Conservation (phyloP, 2,113 vertebrate genomes). For the Sphaerodactylus townsendi region DNA sequence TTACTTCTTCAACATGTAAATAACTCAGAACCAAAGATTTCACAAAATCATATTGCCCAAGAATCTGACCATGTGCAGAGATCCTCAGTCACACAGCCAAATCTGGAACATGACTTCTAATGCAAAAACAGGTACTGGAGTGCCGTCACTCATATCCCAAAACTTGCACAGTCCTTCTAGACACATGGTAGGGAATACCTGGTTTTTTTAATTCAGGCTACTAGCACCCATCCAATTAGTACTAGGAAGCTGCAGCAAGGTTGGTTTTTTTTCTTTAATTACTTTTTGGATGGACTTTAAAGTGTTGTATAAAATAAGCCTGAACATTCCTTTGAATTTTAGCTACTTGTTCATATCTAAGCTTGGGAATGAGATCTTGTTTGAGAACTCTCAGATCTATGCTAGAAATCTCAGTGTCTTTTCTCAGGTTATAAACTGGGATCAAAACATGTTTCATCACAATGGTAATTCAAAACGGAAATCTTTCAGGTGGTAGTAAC, state of each 20-base stretch:
- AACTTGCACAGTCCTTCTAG: not conserved
- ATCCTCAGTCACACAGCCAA: not conserved
- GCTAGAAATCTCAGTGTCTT: conserved; percentile 6
- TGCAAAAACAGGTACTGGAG: not conserved
- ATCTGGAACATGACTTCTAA: not conserved
- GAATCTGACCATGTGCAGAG: not conserved
- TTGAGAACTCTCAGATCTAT: conserved; percentile 14
- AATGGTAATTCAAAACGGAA: conserved; percentile 52
- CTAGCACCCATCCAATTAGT: not conserved
- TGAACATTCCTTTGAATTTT: not conserved
- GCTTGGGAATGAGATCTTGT: conserved; percentile 24
- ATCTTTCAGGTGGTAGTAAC: conserved; percentile 37
- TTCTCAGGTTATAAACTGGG: conserved; percentile 14
- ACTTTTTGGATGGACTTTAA: not conserved
- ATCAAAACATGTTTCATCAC: conserved; percentile 44
- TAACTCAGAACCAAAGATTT: too few relatives aligned
- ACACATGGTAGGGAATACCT: too few relatives aligned
- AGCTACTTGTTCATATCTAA: conserved; percentile 20
- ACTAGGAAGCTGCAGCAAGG: not conserved
- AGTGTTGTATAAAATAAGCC: too few relatives aligned
- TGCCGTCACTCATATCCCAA: not conserved
- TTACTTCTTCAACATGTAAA: not conserved
- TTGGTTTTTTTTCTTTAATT: too few relatives aligned
- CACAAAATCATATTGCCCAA: not conserved
- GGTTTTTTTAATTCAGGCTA: not conserved